These are phyloP conservation scores for Triplophysa yarkandensis DNA, from an alignment of 2,797 vertebrate genomes.

Conservation along the genomic window DNA sequence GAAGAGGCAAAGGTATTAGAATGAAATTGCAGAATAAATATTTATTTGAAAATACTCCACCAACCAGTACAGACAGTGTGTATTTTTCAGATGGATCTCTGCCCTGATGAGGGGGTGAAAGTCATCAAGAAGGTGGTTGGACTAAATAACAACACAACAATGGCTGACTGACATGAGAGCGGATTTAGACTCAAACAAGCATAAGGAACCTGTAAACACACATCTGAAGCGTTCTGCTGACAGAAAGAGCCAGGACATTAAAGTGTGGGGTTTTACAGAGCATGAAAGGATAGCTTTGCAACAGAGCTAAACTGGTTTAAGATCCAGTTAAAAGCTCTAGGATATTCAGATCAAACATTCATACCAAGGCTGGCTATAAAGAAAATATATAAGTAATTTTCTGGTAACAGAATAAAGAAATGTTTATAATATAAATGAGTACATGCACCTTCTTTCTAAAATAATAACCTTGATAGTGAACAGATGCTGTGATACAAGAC, in stretches of 20 bases:
- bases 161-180: background rate
- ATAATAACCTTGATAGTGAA: background rate
- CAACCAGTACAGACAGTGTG: slow-evolving; percentile 24
- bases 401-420: background rate
- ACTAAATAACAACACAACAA: slow-evolving; percentile 27
- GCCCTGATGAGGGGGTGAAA: slow-evolving; percentile 27
- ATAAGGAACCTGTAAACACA: slow-evolving; percentile 27
- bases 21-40: slow-evolving; percentile 38
- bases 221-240: slow-evolving; percentile 10
- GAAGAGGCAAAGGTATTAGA: slow-evolving; percentile 26
- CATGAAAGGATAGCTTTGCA: background rate
- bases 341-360: slow-evolving; percentile 5
- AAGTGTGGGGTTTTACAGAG: background rate
- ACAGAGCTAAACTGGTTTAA: slow-evolving; percentile 2
- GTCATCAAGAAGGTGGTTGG: background rate
- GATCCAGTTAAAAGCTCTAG: background rate
- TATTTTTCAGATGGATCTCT: slow-evolving; percentile 26
- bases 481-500: background rate
- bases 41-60: slow-evolving; percentile 41
- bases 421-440: background rate
- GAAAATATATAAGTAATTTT: background rate
- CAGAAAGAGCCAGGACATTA: slow-evolving; percentile 27
- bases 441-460: background rate
- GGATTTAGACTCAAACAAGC: slow-evolving; percentile 18
- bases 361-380: background rate